phyloP scores from a whole-genome alignment of 2,888 invertebrate species.

The Cyaniris semiargus region DNA sequence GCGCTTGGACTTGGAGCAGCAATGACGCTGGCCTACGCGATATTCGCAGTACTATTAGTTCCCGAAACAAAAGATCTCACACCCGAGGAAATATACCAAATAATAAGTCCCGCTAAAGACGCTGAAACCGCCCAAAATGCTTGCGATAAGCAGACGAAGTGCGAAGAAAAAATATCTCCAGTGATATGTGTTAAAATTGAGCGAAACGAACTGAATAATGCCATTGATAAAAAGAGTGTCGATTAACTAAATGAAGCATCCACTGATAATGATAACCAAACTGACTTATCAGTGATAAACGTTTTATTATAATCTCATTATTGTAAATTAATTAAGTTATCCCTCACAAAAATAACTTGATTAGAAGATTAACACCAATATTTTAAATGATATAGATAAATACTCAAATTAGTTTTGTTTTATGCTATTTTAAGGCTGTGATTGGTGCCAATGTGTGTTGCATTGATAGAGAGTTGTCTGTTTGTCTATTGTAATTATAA shows the following conservation, averaged over 20 bases:
- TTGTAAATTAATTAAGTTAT: background rate
- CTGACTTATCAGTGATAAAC: background rate
- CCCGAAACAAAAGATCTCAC: slow-evolving; percentile 55
- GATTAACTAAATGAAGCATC: background rate
- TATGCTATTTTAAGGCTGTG: background rate
- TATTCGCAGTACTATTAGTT: slow-evolving; percentile 45
- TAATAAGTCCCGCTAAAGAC: background rate
- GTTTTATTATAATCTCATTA: background rate
- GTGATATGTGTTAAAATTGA: background rate
- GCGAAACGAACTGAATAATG: background rate
- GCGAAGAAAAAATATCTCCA: slow-evolving; percentile 4
- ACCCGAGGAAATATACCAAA: slow-evolving; percentile 51
- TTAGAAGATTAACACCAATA: background rate
- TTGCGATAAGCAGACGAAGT: background rate
- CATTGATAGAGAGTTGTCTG: background rate
- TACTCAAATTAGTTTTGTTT: slow-evolving; percentile 9
- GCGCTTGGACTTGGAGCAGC: slow-evolving; percentile 52
- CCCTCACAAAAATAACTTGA: background rate
- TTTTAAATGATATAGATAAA: background rate
- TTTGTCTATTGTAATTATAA: background rate
- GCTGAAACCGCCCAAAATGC: background rate
- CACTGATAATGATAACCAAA: background rate
- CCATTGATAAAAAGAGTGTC: background rate
- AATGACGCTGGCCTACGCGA: slow-evolving; percentile 51
- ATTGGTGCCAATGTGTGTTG: background rate